Evolutionary conservation across 2,888 invertebrate genomes (phyloP).

Genomic region (Athripsodes cinereus): DNA sequence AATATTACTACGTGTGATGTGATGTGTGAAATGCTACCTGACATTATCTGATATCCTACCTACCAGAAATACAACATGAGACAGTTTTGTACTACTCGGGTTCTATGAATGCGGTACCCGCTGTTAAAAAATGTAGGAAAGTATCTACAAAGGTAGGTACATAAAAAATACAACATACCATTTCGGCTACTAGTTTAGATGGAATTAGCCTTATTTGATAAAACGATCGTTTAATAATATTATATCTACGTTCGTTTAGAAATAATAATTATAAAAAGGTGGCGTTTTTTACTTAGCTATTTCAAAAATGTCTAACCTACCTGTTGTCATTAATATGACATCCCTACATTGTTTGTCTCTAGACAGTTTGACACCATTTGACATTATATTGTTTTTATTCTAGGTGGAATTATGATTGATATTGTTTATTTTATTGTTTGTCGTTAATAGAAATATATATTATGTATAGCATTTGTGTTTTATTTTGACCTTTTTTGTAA

Average conservation of each 20-base stretch:
- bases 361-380: neutral
- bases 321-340: neutral
- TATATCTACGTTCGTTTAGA: too few relatives aligned
- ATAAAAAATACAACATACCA: neutral
- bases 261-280: neutral
- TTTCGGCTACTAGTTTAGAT: neutral
- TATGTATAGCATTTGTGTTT: too few relatives aligned
- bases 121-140: constrained; percentile 1
- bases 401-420: neutral
- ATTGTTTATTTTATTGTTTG: neutral
- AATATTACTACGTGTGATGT: neutral
- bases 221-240: neutral
- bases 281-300: neutral
- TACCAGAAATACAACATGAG: constrained; percentile 6
- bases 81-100: constrained; percentile 9
- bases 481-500: too few relatives aligned
- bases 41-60: constrained; percentile 5
- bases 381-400: neutral
- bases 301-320: neutral
- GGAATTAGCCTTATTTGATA: neutral
- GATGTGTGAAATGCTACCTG: constrained; percentile 20
- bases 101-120: neutral
- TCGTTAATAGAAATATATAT: neutral
- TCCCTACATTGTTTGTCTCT: neutral
- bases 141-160: neutral